These are phyloP conservation scores for Ptiloglossa arizonensis DNA, from an alignment of 1,140 invertebrate species.

Conservation along the genomic window DNA sequence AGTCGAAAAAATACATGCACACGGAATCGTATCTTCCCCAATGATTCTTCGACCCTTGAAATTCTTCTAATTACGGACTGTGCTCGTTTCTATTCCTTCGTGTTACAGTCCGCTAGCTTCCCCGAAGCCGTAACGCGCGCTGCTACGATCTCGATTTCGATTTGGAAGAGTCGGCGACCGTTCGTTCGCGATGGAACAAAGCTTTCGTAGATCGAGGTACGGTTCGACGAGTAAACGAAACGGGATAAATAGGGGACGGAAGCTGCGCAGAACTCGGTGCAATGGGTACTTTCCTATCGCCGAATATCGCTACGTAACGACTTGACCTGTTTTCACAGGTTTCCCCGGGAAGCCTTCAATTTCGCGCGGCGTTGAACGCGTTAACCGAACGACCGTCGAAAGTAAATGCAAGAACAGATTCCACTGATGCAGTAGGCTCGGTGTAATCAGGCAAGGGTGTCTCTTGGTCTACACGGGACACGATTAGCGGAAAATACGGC, in stretches of 20 bases:
- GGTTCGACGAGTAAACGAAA: too few species aligned
- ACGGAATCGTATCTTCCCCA: too few species aligned
- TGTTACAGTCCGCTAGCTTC: too few species aligned
- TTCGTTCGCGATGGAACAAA: too few species aligned
- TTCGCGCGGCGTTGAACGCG: slow-evolving; percentile 16
- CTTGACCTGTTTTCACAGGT: neutral
- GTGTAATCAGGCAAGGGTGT: slow-evolving; percentile 41
- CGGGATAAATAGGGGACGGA: neutral
- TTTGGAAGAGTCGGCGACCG: too few species aligned
- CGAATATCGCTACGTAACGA: neutral
- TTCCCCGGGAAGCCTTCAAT: neutral
- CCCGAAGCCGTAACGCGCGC: too few species aligned
- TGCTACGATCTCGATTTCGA: too few species aligned
- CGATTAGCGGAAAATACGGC: slow-evolving; percentile 53
- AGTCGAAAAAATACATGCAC: too few species aligned
- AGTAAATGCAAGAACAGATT: slow-evolving; percentile 38
- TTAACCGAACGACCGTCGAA: slow-evolving; percentile 45
- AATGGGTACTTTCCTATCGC: neutral
- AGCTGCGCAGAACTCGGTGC: neutral
- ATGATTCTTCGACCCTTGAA: too few species aligned
- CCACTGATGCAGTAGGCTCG: neutral
- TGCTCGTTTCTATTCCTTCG: too few species aligned
- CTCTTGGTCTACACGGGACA: slow-evolving; percentile 36
- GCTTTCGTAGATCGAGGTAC: too few species aligned
- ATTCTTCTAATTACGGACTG: too few species aligned